Evolutionary conservation across 2,113 vertebrate genomes (phyloP), one percentile per base, ranked within the genome.

Genomic region (Tragelaphus scriptus): DNA sequence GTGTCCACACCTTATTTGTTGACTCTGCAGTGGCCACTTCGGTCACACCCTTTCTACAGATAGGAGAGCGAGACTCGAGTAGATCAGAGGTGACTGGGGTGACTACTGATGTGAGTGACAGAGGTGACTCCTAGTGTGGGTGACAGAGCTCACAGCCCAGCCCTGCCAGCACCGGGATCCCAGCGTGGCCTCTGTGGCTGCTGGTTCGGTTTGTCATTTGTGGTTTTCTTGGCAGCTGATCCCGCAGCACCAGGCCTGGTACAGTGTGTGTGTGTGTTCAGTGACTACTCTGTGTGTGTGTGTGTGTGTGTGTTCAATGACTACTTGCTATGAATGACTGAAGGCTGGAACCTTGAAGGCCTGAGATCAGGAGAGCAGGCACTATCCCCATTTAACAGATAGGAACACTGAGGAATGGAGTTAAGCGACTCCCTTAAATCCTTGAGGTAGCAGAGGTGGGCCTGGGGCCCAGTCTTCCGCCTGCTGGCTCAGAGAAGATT

Each of bases 121-220:
- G 1, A 9, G 47, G 47, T 63, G 61, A 6, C 28, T 63, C 1
- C 61, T 15, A 15, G 28, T 10, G 56, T 1, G 10, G 8, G 9
- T 10, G 25, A 30, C 40, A 36, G 17, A 5, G 13, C 21, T 26
- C 14, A 21, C 82, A 25, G 17, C 81, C 40, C 7, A 7, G 11
- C 61, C 12, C 79, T 5, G 10, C 6, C 40, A 16, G 2, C 55
- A 28, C 63, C 1, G 3, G 36, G 58, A 15, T 40, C 75, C 80
- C 30, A 1, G 17, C 3, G 0, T 0, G 30, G 68, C 90, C 55
- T 11, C 51, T 5, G 0, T 0, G 6, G 71, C 75, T 30, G 44
- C 32, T 3, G 16, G 28, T 13, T 36, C 28, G 0, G 2, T 8
- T 6, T 28, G 0, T 26, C 79, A 32, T 80, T 26, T 3, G 7